A percentile compares a stretch with the other conserved stretches of the same genome.
These are phyloP conservation scores for Graptemys geographica DNA, from an alignment of 2,797 vertebrate genomes.

Conservation along the genomic window DNA sequence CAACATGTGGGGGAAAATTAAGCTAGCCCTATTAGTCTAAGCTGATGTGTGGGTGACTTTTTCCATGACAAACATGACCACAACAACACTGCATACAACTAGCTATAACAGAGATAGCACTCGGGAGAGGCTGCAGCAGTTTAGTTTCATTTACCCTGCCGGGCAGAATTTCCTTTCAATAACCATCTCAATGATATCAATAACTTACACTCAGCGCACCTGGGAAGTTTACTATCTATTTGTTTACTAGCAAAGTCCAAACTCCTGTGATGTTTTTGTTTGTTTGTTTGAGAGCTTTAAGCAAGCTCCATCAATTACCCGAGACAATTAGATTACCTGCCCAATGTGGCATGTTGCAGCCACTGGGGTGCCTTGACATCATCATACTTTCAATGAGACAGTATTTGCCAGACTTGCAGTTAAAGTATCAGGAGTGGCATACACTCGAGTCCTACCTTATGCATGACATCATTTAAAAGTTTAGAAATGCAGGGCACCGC, in stretches of 20 bases:
- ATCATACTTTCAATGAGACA: background rate
- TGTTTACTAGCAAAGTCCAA: background rate
- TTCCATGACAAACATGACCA: too few relatives aligned
- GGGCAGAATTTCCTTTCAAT: background rate
- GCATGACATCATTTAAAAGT: background rate
- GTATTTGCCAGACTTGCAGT: background rate
- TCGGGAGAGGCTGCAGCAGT: background rate
- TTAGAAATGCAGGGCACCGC: background rate
- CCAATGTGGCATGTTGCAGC: background rate
- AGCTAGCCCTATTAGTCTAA: too few relatives aligned
- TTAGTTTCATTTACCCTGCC: background rate
- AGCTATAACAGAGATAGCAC: background rate
- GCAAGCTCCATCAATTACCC: background rate
- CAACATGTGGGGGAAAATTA: too few relatives aligned
- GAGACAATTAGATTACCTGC: background rate
- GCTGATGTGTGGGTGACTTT: too few relatives aligned
- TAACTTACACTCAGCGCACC: background rate
- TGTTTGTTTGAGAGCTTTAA: background rate
- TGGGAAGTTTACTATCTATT: background rate
- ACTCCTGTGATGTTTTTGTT: background rate
- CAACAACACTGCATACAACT: background rate
- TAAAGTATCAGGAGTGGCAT: background rate
- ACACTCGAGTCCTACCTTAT: background rate
- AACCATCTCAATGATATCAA: background rate
- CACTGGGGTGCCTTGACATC: background rate